Evolutionary conservation across 2,113 vertebrate species (phyloP), one percentile per base, ranked within the genome.

Genomic region (Geococcyx californianus): DNA sequence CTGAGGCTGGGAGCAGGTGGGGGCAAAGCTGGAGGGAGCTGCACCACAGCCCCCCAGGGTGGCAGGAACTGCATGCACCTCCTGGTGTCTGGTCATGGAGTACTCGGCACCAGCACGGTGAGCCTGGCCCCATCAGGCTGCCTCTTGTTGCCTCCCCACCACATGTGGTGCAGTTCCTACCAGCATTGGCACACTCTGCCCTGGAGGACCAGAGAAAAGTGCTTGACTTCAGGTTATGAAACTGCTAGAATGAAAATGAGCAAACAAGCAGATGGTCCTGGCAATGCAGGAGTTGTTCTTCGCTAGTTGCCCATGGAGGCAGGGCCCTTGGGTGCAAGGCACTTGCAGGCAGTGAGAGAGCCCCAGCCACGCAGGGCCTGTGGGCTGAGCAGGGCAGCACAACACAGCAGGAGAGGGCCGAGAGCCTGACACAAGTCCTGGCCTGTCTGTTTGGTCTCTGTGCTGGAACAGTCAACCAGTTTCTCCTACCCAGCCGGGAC

Each of bases 351-450:
- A 11, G 26, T 2, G 0, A 25, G 62, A 2, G 7, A 60, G 38
- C 55, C n/a, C n/a, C 13, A 2, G 40, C n/a, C n/a, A 12, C 1
- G 3, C 38, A 11, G 16, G 23, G 54, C 13, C 63, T 47, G 67
- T 3, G 15, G 42, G 62, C 68, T 25, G 34, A 79, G 69, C 23
- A 12, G 40, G 64, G 67, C 38, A 55, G 45, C n/a, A n/a, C 31
- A 3, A n/a, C 34, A 7, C 29, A 1, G 0, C 66, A 47, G 78
- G 25, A 60, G 16, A 12, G 25, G 4, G 1, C 1, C 0, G 1
- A 40, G 24, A 58, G 25, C 54, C 56, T 40, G 28, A 47, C 55
- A 33, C 24, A 11, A 58, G 36, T 16, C 1, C 1, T 2, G 24
- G 25, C n/a, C 3, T 3, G 12, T 60, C 55, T 44, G 0, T 25